Evolutionary conservation across 2,888 invertebrate genomes (phyloP).

Genomic region (Trilocha varians): DNA sequence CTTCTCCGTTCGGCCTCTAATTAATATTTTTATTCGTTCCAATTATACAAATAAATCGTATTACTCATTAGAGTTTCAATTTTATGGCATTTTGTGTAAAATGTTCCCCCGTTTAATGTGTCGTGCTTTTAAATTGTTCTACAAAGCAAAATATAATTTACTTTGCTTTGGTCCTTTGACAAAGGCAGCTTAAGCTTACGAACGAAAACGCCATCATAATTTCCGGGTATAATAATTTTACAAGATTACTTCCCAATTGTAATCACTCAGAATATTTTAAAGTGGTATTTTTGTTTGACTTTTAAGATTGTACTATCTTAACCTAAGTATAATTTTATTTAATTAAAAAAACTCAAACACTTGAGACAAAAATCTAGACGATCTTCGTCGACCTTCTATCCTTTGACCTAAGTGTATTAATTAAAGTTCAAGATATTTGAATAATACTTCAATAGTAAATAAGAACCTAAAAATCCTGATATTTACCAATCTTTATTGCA

Average conservation of each 20-base stretch:
- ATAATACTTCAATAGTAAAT: too few relatives aligned
- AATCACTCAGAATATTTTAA: neutral
- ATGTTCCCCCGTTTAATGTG: neutral
- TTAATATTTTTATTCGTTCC: constrained; percentile 34
- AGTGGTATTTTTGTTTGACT: too few relatives aligned
- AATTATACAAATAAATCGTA: neutral
- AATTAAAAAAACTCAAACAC: neutral
- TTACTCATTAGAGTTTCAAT: neutral
- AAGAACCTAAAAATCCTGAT: too few relatives aligned
- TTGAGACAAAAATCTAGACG: too few relatives aligned
- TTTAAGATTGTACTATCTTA: too few relatives aligned
- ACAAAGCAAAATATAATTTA: neutral
- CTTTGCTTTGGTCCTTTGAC: neutral
- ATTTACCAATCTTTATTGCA: too few relatives aligned
- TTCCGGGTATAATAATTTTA: constrained; percentile 2
- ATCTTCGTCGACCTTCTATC: too few relatives aligned
- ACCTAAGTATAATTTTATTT: neutral
- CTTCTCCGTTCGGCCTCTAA: constrained; percentile 43
- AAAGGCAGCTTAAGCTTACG: neutral
- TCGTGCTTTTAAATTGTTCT: neutral
- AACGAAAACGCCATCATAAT: neutral
- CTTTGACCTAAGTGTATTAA: too few relatives aligned
- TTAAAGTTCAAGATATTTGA: too few relatives aligned
- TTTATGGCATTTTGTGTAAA: neutral
- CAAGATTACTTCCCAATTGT: constrained; percentile 7